phyloP scores from a whole-genome alignment of 2,888 invertebrate genomes.

The Sturmia bella region DNA sequence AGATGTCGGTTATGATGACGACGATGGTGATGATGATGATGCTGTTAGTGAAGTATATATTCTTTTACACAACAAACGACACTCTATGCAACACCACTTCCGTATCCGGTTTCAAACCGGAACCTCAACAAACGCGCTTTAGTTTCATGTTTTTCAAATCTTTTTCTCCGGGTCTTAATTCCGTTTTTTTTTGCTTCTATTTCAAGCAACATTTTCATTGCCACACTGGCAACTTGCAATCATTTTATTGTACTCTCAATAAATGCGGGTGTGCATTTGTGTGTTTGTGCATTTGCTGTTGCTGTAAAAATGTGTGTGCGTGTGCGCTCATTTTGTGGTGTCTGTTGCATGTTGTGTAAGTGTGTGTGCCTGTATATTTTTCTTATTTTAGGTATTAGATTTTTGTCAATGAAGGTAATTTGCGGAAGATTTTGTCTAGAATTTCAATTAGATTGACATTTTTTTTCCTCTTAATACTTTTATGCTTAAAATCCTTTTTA shows the following conservation, averaged over 20 bases:
- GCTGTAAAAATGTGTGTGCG: conserved; percentile 2
- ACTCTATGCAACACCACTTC: conserved; percentile 66
- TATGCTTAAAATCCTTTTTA: conserved; percentile 37
- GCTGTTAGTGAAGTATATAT: conserved; percentile 35
- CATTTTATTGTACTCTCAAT: conserved; percentile 22
- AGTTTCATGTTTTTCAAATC: conserved; percentile 50
- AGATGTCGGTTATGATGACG: conserved; percentile 3
- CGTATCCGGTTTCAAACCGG: conserved; percentile 67
- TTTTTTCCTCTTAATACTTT: conserved; percentile 65
- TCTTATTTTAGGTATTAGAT: conserved; percentile 79
- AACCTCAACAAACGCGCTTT: conserved; percentile 66
- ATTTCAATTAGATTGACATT: conserved; percentile 81
- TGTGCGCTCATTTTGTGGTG: conserved; percentile 31
- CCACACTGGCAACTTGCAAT: conserved; percentile 24
- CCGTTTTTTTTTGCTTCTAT: conserved; percentile 6
- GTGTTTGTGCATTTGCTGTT: no score
- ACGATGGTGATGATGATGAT: conserved; percentile 18
- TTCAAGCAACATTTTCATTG: conserved; percentile 31
- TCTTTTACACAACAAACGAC: conserved; percentile 62
- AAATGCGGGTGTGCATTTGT: conserved; percentile 2
- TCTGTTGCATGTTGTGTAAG: conserved; percentile 17
- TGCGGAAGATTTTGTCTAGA: conserved; percentile 82
- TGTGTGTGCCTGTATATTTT: conserved; percentile 16
- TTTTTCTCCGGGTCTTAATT: conserved; percentile 13
- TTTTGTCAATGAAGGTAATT: conserved; percentile 82